These are phyloP conservation scores for Sphaeridia pumilis DNA, from an alignment of 2,888 invertebrate genomes.

Conservation along the genomic window DNA sequence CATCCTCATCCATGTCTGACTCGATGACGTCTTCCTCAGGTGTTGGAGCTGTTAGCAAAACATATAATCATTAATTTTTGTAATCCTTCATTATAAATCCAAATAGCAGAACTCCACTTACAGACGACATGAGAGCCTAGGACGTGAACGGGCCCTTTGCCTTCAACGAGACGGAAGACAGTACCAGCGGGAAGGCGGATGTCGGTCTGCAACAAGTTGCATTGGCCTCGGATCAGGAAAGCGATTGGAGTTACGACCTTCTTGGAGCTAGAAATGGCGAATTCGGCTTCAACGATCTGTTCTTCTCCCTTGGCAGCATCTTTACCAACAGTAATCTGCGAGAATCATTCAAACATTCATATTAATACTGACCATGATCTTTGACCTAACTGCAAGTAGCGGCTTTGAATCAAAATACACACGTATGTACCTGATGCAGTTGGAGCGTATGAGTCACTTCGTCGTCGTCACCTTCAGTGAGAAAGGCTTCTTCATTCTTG, in stretches of 20 bases:
- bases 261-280: not conserved
- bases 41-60: conserved; percentile 5
- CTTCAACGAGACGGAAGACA: conserved; percentile 3
- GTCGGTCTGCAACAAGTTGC: not conserved
- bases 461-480: not conserved
- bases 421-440: conserved; percentile 8
- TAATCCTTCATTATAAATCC: no score
- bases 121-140: conserved; percentile 4
- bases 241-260: not conserved
- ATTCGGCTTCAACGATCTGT: conserved; percentile 8
- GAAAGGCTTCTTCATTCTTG: not conserved
- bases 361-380: no score
- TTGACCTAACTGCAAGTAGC: no score
- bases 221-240: not conserved
- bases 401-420: no score
- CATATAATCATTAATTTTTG: no score
- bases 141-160: conserved; percentile 5
- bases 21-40: conserved; percentile 9
- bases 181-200: conserved; percentile 10
- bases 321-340: conserved; percentile 1
- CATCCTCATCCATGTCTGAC: conserved; percentile 3
- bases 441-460: conserved; percentile 6
- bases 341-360: no score
- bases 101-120: no score
- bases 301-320: conserved; percentile 3